Conservation (phyloP, 2,797 vertebrate genomes). For the Pogoniulus pusillus region DNA sequence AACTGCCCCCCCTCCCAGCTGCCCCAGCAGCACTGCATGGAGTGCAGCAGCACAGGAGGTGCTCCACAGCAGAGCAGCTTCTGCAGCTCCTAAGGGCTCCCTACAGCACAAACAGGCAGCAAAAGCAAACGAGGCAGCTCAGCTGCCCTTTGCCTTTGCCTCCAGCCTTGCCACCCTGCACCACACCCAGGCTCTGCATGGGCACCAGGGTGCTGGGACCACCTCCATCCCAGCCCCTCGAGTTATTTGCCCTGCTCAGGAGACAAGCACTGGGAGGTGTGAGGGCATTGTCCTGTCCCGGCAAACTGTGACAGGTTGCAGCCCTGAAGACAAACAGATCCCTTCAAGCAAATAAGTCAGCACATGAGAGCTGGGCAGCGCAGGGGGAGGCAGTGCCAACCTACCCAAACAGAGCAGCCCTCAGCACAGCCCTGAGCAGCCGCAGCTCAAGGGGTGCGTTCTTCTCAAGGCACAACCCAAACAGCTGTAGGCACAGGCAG, state of each 20-base stretch:
- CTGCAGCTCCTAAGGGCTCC: neutral
- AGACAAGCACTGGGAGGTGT: neutral
- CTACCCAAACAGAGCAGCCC: constrained; percentile 23
- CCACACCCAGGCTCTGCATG: neutral
- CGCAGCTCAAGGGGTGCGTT: neutral
- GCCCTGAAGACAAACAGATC: constrained; percentile 79
- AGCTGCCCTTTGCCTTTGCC: neutral
- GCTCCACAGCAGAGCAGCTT: neutral
- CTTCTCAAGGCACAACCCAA: constrained; percentile 50
- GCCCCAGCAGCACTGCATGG: rapidly evolving
- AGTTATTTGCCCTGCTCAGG: constrained; percentile 23
- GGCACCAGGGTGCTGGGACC: constrained; percentile 8
- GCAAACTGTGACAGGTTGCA: constrained; percentile 74
- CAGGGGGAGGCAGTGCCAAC: neutral
- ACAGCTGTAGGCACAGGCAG: constrained; percentile 54
- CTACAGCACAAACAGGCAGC: neutral
- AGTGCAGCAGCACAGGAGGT: too few species aligned
- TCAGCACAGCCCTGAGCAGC: neutral
- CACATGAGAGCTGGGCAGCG: constrained; percentile 18
- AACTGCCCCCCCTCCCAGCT: neutral
- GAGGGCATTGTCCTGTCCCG: constrained; percentile 46
- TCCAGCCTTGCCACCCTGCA: neutral
- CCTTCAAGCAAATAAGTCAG: constrained; percentile 69
- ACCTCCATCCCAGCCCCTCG: neutral
- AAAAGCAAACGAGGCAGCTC: neutral